These are phyloP conservation scores for Cerastis rubricosa DNA, from an alignment of 2,888 invertebrate genomes.

Conservation along the genomic window DNA sequence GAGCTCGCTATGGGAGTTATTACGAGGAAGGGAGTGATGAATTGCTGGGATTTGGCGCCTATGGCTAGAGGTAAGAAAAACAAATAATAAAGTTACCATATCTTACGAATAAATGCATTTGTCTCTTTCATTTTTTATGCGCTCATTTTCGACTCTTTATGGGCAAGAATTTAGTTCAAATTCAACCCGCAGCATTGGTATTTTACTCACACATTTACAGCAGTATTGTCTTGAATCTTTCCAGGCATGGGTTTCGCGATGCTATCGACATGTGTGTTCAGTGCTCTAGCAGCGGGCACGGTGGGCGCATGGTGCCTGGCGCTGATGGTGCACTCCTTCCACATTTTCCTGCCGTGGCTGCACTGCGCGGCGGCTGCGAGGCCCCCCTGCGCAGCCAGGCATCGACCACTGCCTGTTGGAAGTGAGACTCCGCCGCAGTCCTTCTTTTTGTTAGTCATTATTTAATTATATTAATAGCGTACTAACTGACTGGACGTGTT, in stretches of 20 bases:
- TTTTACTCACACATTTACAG: not conserved
- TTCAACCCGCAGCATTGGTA: not conserved
- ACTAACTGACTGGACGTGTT: too few species aligned
- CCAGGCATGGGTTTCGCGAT: conserved; percentile 85
- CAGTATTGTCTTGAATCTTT: not conserved
- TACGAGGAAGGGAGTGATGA: conserved; percentile 84
- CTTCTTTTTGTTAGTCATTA: conserved; percentile 82
- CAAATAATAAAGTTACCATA: not conserved
- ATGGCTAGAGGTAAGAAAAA: conserved; percentile 80
- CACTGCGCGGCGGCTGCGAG: conserved; percentile 83
- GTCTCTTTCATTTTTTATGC: not conserved
- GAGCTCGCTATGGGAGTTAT: conserved; percentile 85
- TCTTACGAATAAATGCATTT: not conserved
- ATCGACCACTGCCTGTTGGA: conserved; percentile 78
- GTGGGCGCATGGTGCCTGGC: conserved; percentile 84
- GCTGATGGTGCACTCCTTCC: conserved; percentile 82
- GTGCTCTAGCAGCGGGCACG: conserved; percentile 79
- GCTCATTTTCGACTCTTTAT: not conserved
- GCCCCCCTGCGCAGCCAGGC: conserved; percentile 85
- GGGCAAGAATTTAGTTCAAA: not conserved
- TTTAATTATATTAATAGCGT: too few species aligned
- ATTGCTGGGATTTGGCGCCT: conserved; percentile 87
- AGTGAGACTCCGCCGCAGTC: conserved; percentile 85
- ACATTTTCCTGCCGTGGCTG: conserved; percentile 86
- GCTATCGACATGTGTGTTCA: conserved; percentile 78